Base-by-base conservation (phyloP, 2,797 vertebrate species). In the Gorsachius magnificus region DNA sequence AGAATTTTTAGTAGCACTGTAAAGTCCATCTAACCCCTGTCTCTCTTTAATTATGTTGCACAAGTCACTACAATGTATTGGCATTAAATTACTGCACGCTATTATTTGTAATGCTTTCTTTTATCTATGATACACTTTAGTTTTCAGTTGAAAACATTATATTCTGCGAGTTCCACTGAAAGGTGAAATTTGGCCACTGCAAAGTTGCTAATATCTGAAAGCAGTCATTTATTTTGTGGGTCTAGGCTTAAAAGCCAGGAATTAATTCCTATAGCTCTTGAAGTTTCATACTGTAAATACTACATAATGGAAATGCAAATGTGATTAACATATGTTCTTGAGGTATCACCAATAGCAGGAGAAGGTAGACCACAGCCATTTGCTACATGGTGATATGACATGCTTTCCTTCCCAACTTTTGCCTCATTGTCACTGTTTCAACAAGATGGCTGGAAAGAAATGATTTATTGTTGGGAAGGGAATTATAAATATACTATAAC, bases 401-500 rank as follows among this genome's bases (percentile, higher is more conserved):
- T 10, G 3, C 43, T 75, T 91, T 33, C n/a, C 22, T 75, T 87
- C 63, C 63, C 63, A 65, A 22, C 53, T 65, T 91, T 36, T 68
- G 20, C 51, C 24, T 87, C 50, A 29, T 26, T 41, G 63, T 75
- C 66, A 17, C 33, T 6, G 1, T 68, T 89, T 90, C 51, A 60
- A 70, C 16, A 69, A 72, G 41, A 61, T n/a, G 36, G 26, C 29
- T 82, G n/a, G 48, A 77, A 92, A 80, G 36, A 81, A 87, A 90
- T 0, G 0, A 80, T 85, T 89, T 83, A 57, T 60, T 91, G 57
- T 74, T 89, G 35, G 51, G 50, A 84, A 95, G 36, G 20, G 60
- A 95, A 72, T 95, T 93, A 88, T 90, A 94, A 96, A 96, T 83
- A 90, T 58, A 72, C 54, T 92, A 46, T 93, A 85, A 86, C 86